These are phyloP conservation scores for Rhodeus uyekii DNA, from an alignment of 2,797 vertebrate genomes.

Conservation along the genomic window DNA sequence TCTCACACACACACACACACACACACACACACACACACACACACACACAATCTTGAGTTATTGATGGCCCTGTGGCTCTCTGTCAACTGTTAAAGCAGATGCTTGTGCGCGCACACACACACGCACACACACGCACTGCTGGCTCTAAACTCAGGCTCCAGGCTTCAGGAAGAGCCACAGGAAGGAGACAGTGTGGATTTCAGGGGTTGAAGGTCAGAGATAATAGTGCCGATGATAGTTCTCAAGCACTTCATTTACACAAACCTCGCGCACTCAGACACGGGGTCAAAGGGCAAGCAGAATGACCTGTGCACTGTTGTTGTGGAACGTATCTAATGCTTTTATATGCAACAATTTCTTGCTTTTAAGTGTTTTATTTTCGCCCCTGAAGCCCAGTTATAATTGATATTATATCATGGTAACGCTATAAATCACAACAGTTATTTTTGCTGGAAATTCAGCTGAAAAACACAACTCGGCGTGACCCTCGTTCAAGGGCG, in stretches of 20 bases:
- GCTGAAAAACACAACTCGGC: neutral
- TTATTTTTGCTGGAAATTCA: slow-evolving; percentile 9
- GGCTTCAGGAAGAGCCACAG: slow-evolving; percentile 48
- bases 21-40: slow-evolving; percentile 35
- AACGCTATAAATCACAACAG: neutral
- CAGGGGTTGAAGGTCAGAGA: slow-evolving; percentile 47
- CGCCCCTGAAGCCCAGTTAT: neutral
- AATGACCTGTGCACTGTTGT: neutral
- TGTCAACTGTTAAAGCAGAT: slow-evolving; percentile 51
- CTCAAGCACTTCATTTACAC: slow-evolving; percentile 46
- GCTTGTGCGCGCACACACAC: slow-evolving; percentile 27
- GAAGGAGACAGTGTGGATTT: slow-evolving; percentile 52
- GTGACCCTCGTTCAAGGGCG: neutral
- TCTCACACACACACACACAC: slow-evolving; percentile 4
- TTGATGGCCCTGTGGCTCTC: slow-evolving; percentile 44
- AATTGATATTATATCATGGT: neutral
- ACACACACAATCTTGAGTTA: slow-evolving; percentile 29
- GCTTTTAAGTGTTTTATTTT: neutral
- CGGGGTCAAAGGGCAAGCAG: slow-evolving; percentile 37
- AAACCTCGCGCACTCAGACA: slow-evolving; percentile 5
- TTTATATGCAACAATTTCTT: neutral
- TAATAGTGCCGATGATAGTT: slow-evolving; percentile 34
- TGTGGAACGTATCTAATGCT: neutral
- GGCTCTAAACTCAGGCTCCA: slow-evolving; percentile 36
- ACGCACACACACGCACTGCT: slow-evolving; percentile 37